Percentiles rank a stretch among this genome's conserved stretches.
Conservation (phyloP, 2,888 invertebrate genomes). For the Entomobrya multifasciata region DNA sequence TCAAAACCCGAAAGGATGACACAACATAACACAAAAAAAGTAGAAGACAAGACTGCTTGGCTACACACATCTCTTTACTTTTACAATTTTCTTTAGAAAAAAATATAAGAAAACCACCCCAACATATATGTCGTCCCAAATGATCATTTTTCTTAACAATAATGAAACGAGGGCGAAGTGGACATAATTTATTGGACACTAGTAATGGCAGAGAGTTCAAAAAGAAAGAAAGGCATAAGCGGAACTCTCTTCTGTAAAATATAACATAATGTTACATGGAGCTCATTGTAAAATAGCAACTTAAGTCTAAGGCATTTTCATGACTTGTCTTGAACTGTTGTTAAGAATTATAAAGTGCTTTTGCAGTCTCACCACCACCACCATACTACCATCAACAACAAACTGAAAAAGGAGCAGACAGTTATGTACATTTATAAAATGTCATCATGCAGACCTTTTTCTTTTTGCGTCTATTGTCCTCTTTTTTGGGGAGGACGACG, state of each 20-base stretch:
- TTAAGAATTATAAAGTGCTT: constrained; percentile 71
- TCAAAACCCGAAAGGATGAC: too few species aligned
- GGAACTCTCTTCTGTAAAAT: neutral
- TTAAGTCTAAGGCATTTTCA: constrained; percentile 61
- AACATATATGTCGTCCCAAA: constrained; percentile 56
- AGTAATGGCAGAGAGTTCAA: constrained; percentile 59
- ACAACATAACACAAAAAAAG: neutral
- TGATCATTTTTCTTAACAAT: constrained; percentile 71
- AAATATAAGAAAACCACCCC: constrained; percentile 28
- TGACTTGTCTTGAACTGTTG: constrained; percentile 68
- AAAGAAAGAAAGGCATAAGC: constrained; percentile 29
- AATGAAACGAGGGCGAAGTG: constrained; percentile 71
- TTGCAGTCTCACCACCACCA: constrained; percentile 62
- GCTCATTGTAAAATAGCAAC: constrained; percentile 56
- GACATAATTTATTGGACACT: constrained; percentile 69
- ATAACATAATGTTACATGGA: neutral
- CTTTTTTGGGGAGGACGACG: constrained; percentile 39
- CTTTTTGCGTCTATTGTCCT: constrained; percentile 57
- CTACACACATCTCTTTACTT: constrained; percentile 68
- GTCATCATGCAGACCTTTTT: constrained; percentile 64
- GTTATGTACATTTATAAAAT: constrained; percentile 72
- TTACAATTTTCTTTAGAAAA: constrained; percentile 62
- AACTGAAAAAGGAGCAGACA: constrained; percentile 54
- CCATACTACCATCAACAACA: constrained; percentile 60
- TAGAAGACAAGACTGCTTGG: constrained; percentile 78